These are phyloP conservation scores for Drosophila nebulosa DNA, from an alignment of 1,140 invertebrate species.

Conservation along the genomic window DNA sequence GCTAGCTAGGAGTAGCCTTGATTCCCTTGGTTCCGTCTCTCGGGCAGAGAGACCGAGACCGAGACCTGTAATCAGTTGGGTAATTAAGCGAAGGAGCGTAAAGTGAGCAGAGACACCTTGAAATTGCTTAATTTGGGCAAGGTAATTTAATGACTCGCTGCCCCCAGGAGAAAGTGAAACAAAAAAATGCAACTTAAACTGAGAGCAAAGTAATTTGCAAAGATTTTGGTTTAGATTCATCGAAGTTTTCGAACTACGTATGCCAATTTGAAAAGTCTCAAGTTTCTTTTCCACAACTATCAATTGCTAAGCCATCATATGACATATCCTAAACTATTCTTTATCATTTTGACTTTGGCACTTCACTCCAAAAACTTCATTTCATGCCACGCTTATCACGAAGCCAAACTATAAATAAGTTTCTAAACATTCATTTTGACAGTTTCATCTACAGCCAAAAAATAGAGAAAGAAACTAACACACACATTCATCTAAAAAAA, in stretches of 20 bases:
- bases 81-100: conserved; percentile 62
- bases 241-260: too few relatives aligned
- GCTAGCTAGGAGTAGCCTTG: conserved; percentile 4
- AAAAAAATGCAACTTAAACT: not conserved
- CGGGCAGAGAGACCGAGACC: not conserved
- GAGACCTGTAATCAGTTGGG: conserved; percentile 63
- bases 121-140: conserved; percentile 69
- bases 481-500: not conserved
- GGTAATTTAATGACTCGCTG: conserved; percentile 58
- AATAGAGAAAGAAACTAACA: conserved; percentile 6
- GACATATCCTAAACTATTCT: conserved; percentile 5
- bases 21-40: conserved; percentile 5
- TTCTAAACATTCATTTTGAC: conserved; percentile 75
- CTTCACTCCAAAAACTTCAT: conserved; percentile 45
- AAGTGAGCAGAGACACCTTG: conserved; percentile 53
- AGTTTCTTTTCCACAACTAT: not conserved
- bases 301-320: conserved; percentile 5
- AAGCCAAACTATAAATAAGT: conserved; percentile 70
- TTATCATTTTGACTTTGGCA: conserved; percentile 5
- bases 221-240: not conserved
- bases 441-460: conserved; percentile 55
- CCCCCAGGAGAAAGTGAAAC: not conserved
- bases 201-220: not conserved
- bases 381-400: conserved; percentile 61
- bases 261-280: conserved; percentile 11